These are phyloP conservation scores for Cichladusa arquata DNA, from an alignment of 2,113 vertebrate species.

Conservation along the genomic window DNA sequence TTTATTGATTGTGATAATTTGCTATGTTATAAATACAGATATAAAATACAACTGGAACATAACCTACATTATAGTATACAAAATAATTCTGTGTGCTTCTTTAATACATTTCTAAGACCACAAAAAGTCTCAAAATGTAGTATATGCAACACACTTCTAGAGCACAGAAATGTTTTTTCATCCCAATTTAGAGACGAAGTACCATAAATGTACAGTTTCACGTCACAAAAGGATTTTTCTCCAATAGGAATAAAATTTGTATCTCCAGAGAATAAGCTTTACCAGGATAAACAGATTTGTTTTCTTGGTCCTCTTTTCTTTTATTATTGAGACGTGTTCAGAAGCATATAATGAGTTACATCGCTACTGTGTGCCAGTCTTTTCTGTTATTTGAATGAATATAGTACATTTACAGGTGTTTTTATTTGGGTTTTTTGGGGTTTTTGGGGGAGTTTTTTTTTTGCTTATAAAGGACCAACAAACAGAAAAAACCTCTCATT, in stretches of 20 bases:
- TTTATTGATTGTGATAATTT: neutral
- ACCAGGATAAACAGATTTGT: neutral
- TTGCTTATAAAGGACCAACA: neutral
- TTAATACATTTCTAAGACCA: neutral
- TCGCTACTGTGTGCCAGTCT: neutral
- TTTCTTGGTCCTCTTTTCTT: neutral
- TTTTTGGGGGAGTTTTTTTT: neutral
- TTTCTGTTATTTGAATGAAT: neutral
- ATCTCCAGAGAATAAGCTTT: neutral
- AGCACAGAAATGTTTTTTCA: neutral
- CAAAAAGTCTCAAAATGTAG: neutral
- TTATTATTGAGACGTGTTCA: neutral
- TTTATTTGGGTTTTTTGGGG: neutral
- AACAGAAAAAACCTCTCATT: neutral
- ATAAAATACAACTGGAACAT: neutral
- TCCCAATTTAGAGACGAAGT: neutral
- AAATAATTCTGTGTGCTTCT: neutral
- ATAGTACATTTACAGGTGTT: neutral
- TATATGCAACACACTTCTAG: neutral
- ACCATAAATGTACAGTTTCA: neutral
- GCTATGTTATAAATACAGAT: neutral
- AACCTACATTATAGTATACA: neutral
- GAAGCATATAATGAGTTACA: neutral
- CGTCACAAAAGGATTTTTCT: neutral
- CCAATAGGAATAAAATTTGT: neutral